phyloP scores from a whole-genome alignment of 2,113 vertebrate species.

The Oryzias curvinotus region DNA sequence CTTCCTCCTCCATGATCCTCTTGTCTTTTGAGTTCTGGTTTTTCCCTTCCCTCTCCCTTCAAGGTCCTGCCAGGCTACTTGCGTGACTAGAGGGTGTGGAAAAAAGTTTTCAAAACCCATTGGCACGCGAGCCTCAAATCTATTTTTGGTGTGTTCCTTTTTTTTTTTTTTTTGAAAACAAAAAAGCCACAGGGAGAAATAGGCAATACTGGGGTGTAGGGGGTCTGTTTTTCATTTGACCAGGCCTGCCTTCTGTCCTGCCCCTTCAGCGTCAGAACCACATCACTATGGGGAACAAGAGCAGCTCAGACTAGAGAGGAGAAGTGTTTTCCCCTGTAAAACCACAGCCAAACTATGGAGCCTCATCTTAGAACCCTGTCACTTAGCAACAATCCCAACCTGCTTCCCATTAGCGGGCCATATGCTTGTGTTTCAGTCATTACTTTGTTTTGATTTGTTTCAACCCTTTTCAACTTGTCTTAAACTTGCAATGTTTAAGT shows the following conservation, averaged over 20 bases:
- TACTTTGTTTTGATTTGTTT: conserved; percentile 73
- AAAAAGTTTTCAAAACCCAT: conserved; percentile 77
- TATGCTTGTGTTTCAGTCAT: conserved; percentile 70
- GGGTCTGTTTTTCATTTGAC: conserved; percentile 83
- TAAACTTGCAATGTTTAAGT: conserved; percentile 59
- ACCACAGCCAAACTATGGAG: conserved; percentile 66
- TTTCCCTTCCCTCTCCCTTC: conserved; percentile 56
- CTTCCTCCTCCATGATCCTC: conserved; percentile 32
- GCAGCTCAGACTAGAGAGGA: conserved; percentile 63
- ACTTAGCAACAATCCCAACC: conserved; percentile 74
- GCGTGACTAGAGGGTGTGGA: conserved; percentile 80
- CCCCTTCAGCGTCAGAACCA: conserved; percentile 74
- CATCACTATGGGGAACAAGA: conserved; percentile 60
- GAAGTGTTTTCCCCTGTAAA: conserved; percentile 73
- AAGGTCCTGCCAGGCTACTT: conserved; percentile 78
- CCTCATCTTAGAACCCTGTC: conserved; percentile 70
- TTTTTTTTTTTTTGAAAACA: conserved; percentile 75
- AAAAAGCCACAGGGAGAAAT: conserved; percentile 75
- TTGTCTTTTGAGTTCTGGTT: conserved; percentile 56
- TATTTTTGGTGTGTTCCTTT: conserved; percentile 78
- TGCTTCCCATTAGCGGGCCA: conserved; percentile 76
- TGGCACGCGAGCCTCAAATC: conserved; percentile 80
- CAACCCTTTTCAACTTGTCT: conserved; percentile 49
- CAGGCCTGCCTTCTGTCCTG: conserved; percentile 73
- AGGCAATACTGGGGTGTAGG: conserved; percentile 75